Evolutionary conservation across 2,113 vertebrate genomes (phyloP).

Genomic region (Lathamus discolor): DNA sequence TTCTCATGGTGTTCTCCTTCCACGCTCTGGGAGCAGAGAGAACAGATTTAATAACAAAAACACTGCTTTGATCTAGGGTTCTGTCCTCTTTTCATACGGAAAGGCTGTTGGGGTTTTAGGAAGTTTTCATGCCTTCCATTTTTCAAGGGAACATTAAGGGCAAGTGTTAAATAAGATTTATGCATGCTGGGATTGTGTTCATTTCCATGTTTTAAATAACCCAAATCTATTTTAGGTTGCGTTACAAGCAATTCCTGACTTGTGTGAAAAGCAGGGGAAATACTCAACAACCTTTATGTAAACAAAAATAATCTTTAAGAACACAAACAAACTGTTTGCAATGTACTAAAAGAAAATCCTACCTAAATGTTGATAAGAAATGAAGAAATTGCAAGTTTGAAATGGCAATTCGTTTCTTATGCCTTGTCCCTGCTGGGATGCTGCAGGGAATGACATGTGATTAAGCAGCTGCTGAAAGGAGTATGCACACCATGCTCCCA

Average conservation of each 20-base stretch:
- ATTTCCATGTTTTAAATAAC: not conserved
- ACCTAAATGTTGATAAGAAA: not conserved
- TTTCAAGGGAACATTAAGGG: not conserved
- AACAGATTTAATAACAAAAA: not conserved
- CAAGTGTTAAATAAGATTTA: not conserved
- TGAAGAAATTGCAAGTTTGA: not conserved
- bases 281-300: not conserved
- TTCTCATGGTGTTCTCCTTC: slow-evolving; percentile 98
- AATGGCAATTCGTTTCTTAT: not conserved
- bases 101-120: not conserved
- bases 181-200: not conserved
- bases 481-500: fast-evolving
- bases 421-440: not conserved
- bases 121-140: not conserved
- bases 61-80: not conserved
- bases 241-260: not conserved
- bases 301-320: not conserved
- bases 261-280: not conserved
- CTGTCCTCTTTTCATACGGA: not conserved
- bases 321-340: not conserved
- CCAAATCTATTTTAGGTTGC: not conserved
- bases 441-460: not conserved
- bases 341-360: not conserved
- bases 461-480: not conserved
- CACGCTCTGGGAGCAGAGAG: slow-evolving; percentile 83